These are phyloP conservation scores for Caenorhabditis tropicalis DNA, from an alignment of 1,140 invertebrate species.

Conservation along the genomic window DNA sequence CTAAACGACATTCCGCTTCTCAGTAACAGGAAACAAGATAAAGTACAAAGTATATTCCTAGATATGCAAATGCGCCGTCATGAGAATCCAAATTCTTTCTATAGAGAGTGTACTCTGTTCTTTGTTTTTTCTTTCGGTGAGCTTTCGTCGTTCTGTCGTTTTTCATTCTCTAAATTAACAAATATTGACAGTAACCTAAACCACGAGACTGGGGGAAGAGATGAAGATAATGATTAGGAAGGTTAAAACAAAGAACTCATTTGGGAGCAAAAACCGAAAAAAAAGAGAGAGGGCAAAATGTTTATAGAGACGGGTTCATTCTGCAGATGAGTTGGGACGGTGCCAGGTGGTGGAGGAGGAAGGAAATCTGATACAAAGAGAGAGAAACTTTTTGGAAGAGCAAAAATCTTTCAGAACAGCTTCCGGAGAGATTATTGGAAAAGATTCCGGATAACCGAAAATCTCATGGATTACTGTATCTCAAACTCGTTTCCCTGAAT, in stretches of 20 bases:
- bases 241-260: not conserved
- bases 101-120: not conserved
- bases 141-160: not conserved
- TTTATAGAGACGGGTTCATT: not conserved
- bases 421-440: not conserved
- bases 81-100: too few relatives aligned
- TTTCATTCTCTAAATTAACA: not conserved
- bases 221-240: not conserved
- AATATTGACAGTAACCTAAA: not conserved
- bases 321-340: not conserved
- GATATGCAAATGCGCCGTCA: not conserved
- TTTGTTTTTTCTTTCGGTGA: not conserved
- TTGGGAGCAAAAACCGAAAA: not conserved
- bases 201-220: too few relatives aligned
- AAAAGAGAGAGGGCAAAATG: not conserved
- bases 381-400: not conserved
- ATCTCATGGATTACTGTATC: too few relatives aligned
- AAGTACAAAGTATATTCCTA: too few relatives aligned
- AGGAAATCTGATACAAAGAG: not conserved
- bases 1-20: not conserved
- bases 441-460: not conserved
- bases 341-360: not conserved
- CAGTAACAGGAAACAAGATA: not conserved
- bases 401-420: not conserved
- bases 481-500: too few relatives aligned